Evolutionary conservation across 1,140 invertebrate species (phyloP).

Genomic region (Ooceraea biroi): DNA sequence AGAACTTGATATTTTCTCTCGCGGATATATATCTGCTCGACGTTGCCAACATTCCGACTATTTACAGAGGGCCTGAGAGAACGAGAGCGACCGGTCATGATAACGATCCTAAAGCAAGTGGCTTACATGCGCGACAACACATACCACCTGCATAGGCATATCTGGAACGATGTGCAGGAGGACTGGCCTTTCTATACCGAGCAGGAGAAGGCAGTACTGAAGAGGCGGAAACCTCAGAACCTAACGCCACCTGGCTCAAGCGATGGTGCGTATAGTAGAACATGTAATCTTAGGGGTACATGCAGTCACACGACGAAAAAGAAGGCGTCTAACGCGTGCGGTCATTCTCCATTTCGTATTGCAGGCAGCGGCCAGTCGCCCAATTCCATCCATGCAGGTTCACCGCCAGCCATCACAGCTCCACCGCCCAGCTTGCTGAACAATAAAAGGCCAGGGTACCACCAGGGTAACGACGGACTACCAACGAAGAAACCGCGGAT

Average conservation of each 20-base stretch:
- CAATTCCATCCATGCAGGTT: slow-evolving; percentile 89
- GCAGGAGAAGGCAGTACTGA: slow-evolving; percentile 94
- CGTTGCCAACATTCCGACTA: background rate
- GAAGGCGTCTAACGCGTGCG: too few species aligned
- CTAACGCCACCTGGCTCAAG: slow-evolving; percentile 94
- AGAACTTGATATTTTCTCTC: slow-evolving; percentile 9
- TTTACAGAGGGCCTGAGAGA: slow-evolving; percentile 94
- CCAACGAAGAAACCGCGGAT: slow-evolving; percentile 93
- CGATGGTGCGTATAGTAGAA: slow-evolving; percentile 90
- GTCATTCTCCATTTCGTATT: too few species aligned
- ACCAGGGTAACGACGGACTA: slow-evolving; percentile 88
- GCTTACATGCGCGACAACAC: slow-evolving; percentile 94
- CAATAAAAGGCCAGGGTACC: slow-evolving; percentile 87
- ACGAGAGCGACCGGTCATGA: slow-evolving; percentile 91
- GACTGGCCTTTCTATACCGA: slow-evolving; percentile 98
- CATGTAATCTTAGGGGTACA: slow-evolving; percentile 61
- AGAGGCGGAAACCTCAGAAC: slow-evolving; percentile 95
- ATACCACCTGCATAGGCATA: slow-evolving; percentile 93
- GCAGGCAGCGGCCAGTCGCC: slow-evolving; percentile 89
- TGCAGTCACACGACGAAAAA: too few species aligned
- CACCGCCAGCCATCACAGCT: slow-evolving; percentile 86
- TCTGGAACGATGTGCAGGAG: slow-evolving; percentile 97
- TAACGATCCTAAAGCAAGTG: slow-evolving; percentile 92
- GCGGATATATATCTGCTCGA: background rate
- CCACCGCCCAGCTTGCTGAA: slow-evolving; percentile 78